phyloP scores from a whole-genome alignment of 1,140 invertebrate genomes.

The Steinernema feltiae region DNA sequence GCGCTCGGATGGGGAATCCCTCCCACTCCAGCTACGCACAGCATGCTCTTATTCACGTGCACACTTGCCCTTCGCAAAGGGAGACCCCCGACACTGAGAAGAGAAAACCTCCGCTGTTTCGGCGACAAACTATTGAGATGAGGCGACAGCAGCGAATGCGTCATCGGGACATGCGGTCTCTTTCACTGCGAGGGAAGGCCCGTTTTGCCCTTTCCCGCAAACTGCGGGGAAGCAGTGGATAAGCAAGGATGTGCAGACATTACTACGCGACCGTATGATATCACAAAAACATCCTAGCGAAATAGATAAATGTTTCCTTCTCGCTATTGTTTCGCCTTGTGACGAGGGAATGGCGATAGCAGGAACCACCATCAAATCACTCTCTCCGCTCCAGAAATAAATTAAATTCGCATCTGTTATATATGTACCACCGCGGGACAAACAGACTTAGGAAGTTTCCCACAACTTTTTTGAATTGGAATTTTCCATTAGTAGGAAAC shows the following conservation, averaged over 20 bases:
- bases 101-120: not conserved
- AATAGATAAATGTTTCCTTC: not conserved
- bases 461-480: slow-evolving; percentile 4
- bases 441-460: not conserved
- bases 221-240: not conserved
- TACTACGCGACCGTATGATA: not conserved
- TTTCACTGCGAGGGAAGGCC: not conserved
- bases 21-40: not conserved
- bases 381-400: no score
- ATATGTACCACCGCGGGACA: no score
- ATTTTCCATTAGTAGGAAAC: not conserved
- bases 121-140: not conserved
- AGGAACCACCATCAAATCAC: not conserved
- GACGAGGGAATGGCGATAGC: no score
- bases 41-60: not conserved
- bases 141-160: not conserved
- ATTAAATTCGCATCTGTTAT: no score
- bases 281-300: not conserved
- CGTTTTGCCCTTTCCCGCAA: not conserved
- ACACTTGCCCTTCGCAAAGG: not conserved
- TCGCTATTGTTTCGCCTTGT: no score
- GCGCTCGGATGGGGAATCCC: not conserved
- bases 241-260: not conserved
- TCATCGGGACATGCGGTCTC: not conserved
- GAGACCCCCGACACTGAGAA: not conserved